These are phyloP conservation scores for Siniperca chuatsi DNA, from an alignment of 2,113 vertebrate species.

Conservation along the genomic window DNA sequence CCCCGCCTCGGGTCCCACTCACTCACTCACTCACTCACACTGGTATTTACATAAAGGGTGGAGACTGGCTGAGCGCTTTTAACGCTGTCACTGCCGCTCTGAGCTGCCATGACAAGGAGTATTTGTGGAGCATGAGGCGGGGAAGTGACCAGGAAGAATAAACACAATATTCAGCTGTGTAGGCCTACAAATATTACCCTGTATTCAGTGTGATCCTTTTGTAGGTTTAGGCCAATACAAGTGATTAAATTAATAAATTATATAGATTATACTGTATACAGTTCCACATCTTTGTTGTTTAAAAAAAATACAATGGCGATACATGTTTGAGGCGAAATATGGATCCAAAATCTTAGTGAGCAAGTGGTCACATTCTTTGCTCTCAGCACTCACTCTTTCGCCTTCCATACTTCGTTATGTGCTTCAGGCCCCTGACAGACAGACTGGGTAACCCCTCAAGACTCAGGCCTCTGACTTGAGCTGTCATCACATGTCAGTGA, in stretches of 20 bases:
- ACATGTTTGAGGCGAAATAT: slow-evolving; percentile 40
- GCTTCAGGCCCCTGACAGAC: slow-evolving; percentile 62
- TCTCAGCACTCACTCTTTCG: slow-evolving; percentile 73
- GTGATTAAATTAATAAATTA: background rate
- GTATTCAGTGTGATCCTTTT: background rate
- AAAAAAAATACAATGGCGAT: slow-evolving; percentile 31
- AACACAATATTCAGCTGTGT: background rate
- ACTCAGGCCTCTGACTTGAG: slow-evolving; percentile 68
- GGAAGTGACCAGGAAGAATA: background rate
- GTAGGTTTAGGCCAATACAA: no score
- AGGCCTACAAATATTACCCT: background rate
- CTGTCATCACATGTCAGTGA: slow-evolving; percentile 70
- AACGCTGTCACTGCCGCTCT: slow-evolving; percentile 68
- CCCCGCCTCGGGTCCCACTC: slow-evolving; percentile 69
- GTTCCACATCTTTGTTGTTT: background rate
- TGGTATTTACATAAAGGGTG: slow-evolving; percentile 83
- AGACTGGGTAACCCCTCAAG: slow-evolving; percentile 63
- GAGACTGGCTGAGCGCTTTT: slow-evolving; percentile 70
- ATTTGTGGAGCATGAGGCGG: background rate
- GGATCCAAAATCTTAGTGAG: slow-evolving; percentile 37
- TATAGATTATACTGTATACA: background rate
- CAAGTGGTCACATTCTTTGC: slow-evolving; percentile 65
- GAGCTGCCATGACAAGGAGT: background rate
- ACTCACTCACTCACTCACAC: slow-evolving; percentile 64
- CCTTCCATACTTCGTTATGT: slow-evolving; percentile 46